phyloP scores from a whole-genome alignment of 92 coral and sea anemone species.

The Bergia puertoricense region DNA sequence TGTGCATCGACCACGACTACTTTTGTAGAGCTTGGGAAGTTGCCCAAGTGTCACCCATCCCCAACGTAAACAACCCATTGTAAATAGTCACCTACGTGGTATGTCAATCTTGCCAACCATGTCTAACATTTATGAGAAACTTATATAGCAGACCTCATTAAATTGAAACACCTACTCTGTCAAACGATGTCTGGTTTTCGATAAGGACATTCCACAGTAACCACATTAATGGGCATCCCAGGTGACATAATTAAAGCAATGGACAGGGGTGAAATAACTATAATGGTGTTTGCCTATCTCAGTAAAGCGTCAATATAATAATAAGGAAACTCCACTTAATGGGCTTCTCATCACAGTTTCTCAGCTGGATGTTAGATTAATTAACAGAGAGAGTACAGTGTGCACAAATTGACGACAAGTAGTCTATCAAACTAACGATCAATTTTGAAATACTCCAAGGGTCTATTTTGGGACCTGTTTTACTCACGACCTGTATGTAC shows the following conservation, averaged over 20 bases:
- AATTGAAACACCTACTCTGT: not conserved
- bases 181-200: not conserved
- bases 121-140: not conserved
- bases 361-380: not conserved
- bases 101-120: not conserved
- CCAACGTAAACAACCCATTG: not conserved
- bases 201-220: not conserved
- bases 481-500: not conserved
- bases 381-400: slow-evolving; percentile 3
- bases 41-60: no score
- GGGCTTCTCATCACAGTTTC: slow-evolving; percentile 2
- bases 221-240: not conserved
- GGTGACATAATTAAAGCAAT: not conserved
- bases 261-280: not conserved
- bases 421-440: not conserved
- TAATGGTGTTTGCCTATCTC: not conserved
- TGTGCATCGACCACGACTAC: not conserved
- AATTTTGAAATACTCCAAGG: not conserved
- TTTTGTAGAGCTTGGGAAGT: not conserved
- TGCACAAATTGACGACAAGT: not conserved
- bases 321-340: not conserved
- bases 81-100: not conserved
- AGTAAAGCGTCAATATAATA: not conserved
- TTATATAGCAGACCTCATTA: not conserved
- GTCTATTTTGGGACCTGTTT: no score